Evolutionary conservation across 2,888 invertebrate genomes (phyloP).

Genomic region (Cartodere bifasciata): DNA sequence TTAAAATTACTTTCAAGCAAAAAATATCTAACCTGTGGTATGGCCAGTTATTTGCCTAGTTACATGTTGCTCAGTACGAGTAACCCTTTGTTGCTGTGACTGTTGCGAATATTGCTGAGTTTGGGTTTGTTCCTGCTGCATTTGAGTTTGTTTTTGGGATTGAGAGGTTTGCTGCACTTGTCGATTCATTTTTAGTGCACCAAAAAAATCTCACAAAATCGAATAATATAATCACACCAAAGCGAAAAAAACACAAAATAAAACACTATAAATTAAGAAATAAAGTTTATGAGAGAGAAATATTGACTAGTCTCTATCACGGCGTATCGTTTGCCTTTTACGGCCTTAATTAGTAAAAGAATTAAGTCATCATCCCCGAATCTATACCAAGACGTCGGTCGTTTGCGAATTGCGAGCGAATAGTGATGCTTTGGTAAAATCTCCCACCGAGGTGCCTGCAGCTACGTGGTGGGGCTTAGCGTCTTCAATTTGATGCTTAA

Average conservation of each 20-base stretch:
- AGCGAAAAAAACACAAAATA: slow-evolving; percentile 29
- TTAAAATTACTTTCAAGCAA: too few relatives aligned
- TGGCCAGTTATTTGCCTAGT: slow-evolving; percentile 60
- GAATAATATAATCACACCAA: slow-evolving; percentile 21
- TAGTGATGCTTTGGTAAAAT: slow-evolving; percentile 44
- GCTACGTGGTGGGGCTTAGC: slow-evolving; percentile 7
- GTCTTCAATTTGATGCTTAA: slow-evolving; percentile 15
- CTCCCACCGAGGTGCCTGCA: slow-evolving; percentile 28
- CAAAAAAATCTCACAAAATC: slow-evolving; percentile 31
- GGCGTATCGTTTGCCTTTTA: slow-evolving; percentile 34
- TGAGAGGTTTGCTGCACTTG: slow-evolving; percentile 41
- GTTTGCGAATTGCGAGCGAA: slow-evolving; percentile 85
- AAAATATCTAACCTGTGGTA: slow-evolving; percentile 59
- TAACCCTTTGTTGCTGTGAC: slow-evolving; percentile 45
- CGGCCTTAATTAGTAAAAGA: slow-evolving; percentile 55
- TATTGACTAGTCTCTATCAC: slow-evolving; percentile 25
- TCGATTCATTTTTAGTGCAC: slow-evolving; percentile 60
- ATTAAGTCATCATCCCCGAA: slow-evolving; percentile 60
- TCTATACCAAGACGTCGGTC: slow-evolving; percentile 81
- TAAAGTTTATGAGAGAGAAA: slow-evolving; percentile 17
- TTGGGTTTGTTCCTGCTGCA: slow-evolving; percentile 37
- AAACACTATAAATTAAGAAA: slow-evolving; percentile 25
- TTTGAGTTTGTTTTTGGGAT: slow-evolving; percentile 37
- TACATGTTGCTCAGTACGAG: slow-evolving; percentile 65
- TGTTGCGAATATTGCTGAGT: slow-evolving; percentile 37